Base-by-base conservation (phyloP, 1,140 invertebrate species). In the Riptortus pedestris region DNA sequence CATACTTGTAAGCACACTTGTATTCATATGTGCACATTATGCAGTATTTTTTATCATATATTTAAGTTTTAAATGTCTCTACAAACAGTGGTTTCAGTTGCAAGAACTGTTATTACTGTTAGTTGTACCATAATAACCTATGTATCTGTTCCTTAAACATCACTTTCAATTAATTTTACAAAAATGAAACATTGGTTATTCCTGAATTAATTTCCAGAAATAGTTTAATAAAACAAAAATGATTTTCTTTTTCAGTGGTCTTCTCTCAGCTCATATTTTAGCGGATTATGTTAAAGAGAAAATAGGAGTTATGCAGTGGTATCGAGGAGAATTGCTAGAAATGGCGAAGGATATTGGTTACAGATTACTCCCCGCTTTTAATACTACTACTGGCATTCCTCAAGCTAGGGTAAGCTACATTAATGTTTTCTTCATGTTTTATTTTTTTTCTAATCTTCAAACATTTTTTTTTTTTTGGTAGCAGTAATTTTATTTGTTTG, bases 381-480 rank as follows among this genome's bases (percentile, higher is more conserved):
- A 98, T 76, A 96, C 96, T 2, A 87, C 90, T 2, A 98, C 94
- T n/a, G 95, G 96, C 18, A 90, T 99, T 70, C 96, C 96, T 22
- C 91, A 95, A 78, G 89, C 94, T 9, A 83, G 90, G 73, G 93
- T 97, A 73, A 18, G 26, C 1, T 26, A 1, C 26, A 38, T 38
- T 38, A 38, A 38, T 26, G 2, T 16, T 55, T 26, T 43, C 66
- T 16, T 48, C 22, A 1, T 24, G 9, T 9, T 24, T 5, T 55
- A 24, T 55, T 7, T 24, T 26, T 55, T 55, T 55, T 55, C 1
- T 38, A 7, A 38, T 38, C n/a, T n/a, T n/a, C n/a, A n/a, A n/a
- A n/a, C n/a, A n/a, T n/a, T n/a, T 52, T 52, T 20, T 52, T 52
- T 52, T 52, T 52, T 51, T 51, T 51, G 20, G 14, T 12, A 45